These are phyloP conservation scores for Antheraea mylitta DNA, from an alignment of 1,140 invertebrate species.

Conservation along the genomic window DNA sequence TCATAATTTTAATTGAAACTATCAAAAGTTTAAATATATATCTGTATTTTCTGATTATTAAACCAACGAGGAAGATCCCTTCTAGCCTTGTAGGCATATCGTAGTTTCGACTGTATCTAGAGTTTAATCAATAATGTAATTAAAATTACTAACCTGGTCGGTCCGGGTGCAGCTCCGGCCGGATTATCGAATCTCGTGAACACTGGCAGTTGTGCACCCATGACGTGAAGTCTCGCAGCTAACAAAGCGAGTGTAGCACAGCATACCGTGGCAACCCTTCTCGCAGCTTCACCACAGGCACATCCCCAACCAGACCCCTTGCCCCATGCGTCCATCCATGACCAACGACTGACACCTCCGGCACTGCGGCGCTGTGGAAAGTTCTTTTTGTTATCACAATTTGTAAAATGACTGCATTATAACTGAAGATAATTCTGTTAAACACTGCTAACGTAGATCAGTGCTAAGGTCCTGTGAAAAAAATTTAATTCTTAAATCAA, in stretches of 20 bases:
- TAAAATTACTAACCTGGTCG: constrained; percentile 44
- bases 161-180: constrained; percentile 55
- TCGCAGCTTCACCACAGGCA: constrained; percentile 87
- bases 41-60: no score
- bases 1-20: no score
- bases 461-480: no score
- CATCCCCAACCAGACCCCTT: constrained; percentile 66
- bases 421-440: not conserved
- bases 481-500: no score
- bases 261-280: constrained; percentile 87
- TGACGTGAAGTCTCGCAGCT: constrained; percentile 93
- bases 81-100: no score
- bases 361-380: constrained; percentile 82
- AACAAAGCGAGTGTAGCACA: constrained; percentile 90
- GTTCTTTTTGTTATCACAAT: not conserved
- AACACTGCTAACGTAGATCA: no score
- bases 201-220: constrained; percentile 97
- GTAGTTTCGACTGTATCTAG: no score
- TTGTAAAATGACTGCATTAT: not conserved
- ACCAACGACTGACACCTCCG: constrained; percentile 72
- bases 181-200: constrained; percentile 89
- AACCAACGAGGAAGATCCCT: no score
- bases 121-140: no score
- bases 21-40: no score
- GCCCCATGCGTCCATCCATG: constrained; percentile 65